Percentiles rank a stretch among this genome's conserved stretches.
Conservation (phyloP, 2,888 invertebrate species). For the Subacronicta megacephala region DNA sequence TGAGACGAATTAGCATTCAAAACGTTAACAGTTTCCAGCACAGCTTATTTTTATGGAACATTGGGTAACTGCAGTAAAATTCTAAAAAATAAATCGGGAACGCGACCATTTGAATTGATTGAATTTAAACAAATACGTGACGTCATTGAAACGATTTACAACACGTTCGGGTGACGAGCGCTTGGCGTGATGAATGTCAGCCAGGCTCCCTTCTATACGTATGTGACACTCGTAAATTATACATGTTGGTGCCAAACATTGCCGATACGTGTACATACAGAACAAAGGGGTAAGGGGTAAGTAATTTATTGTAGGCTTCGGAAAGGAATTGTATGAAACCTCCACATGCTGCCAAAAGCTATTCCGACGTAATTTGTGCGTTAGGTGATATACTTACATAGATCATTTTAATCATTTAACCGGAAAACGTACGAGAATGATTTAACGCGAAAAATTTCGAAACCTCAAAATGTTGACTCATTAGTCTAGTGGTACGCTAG, state of each 20-base stretch:
- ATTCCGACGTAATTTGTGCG: constrained; percentile 6
- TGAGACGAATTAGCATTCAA: too few species aligned
- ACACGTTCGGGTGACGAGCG: constrained; percentile 64
- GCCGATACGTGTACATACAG: constrained; percentile 45
- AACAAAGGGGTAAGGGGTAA: constrained; percentile 43
- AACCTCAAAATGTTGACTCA: too few species aligned
- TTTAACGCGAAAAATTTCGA: too few species aligned
- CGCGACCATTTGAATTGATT: constrained; percentile 48
- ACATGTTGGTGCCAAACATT: constrained; percentile 54
- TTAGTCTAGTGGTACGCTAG: too few species aligned
- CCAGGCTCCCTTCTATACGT: constrained; percentile 43
- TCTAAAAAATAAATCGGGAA: constrained; percentile 30
- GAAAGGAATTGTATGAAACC: constrained; percentile 39
- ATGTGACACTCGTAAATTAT: constrained; percentile 57
- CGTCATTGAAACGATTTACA: constrained; percentile 58
- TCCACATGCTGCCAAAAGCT: constrained; percentile 11
- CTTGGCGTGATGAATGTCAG: constrained; percentile 62
- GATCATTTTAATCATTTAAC: neutral
- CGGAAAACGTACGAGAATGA: neutral
- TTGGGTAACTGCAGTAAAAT: constrained; percentile 37
- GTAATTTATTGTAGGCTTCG: constrained; percentile 49
- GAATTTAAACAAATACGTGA: constrained; percentile 58
- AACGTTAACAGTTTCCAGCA: constrained; percentile 6
- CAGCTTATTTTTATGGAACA: constrained; percentile 14
- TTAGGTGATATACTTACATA: neutral